These are phyloP conservation scores for Neodiprion lecontei DNA, from an alignment of 1,140 invertebrate species.

Conservation along the genomic window DNA sequence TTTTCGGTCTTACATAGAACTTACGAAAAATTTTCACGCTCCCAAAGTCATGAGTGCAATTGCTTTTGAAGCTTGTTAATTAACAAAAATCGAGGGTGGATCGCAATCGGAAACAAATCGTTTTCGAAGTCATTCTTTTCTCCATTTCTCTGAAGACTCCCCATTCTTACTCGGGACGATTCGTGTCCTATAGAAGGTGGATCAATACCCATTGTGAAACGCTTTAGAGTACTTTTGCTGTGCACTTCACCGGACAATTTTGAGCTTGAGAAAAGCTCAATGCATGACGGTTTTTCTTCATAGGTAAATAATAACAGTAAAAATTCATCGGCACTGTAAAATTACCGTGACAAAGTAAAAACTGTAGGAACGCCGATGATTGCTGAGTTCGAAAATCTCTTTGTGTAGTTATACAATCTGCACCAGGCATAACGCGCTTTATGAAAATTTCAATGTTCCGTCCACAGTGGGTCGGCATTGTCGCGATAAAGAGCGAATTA, in stretches of 20 bases:
- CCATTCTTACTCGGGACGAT: neutral
- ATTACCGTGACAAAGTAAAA: no score
- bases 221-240: neutral
- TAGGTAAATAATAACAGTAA: no score
- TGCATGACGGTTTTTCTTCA: neutral
- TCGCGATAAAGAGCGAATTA: constrained; percentile 1
- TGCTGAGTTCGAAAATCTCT: no score
- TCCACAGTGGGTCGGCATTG: neutral
- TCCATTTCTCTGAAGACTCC: neutral
- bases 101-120: neutral
- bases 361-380: no score
- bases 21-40: no score
- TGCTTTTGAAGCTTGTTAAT: neutral
- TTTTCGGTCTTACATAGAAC: no score
- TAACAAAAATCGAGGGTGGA: neutral
- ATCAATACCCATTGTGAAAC: neutral
- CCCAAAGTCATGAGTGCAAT: neutral
- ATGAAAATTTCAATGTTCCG: no score
- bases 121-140: neutral
- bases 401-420: no score
- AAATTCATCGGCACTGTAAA: no score
- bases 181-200: neutral
- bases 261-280: neutral
- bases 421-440: no score
- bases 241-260: neutral